Conservation (phyloP, 2,888 invertebrate genomes). For the Drosophila acutilabella region DNA sequence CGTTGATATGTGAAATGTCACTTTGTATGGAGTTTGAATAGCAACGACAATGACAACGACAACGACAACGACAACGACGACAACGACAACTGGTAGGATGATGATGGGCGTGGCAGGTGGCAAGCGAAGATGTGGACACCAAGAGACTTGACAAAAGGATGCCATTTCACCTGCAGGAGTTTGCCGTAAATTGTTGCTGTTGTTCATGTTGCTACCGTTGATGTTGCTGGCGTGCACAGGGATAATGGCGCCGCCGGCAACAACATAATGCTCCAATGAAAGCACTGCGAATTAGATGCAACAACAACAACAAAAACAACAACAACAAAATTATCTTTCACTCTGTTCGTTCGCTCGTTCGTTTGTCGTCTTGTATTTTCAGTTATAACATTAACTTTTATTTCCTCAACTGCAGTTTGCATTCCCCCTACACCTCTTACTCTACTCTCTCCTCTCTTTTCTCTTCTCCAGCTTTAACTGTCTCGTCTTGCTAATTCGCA, state of each 20-base stretch:
- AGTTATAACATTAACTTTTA: slow-evolving; percentile 76
- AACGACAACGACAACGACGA: slow-evolving; percentile 46
- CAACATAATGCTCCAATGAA: slow-evolving; percentile 67
- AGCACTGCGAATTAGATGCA: slow-evolving; percentile 72
- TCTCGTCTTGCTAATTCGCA: slow-evolving; percentile 29
- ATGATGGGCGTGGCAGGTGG: slow-evolving; percentile 44
- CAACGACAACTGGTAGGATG: slow-evolving; percentile 17
- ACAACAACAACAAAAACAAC: slow-evolving; percentile 50
- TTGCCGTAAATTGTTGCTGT: slow-evolving; percentile 69
- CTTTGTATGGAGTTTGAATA: slow-evolving; percentile 75
- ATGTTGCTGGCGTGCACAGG: slow-evolving; percentile 38
- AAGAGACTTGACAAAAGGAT: slow-evolving; percentile 78
- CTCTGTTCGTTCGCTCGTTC: slow-evolving; percentile 46
- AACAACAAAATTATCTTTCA: slow-evolving; percentile 67
- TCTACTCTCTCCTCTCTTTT: neutral
- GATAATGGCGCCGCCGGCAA: slow-evolving; percentile 63
- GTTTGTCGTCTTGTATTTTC: slow-evolving; percentile 58
- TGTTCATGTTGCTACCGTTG: slow-evolving; percentile 31
- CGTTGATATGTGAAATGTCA: slow-evolving; percentile 81
- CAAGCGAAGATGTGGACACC: slow-evolving; percentile 1
- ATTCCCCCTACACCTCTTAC: neutral
- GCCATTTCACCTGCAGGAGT: slow-evolving; percentile 73
- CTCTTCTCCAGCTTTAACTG: slow-evolving; percentile 24
- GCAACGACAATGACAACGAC: slow-evolving; percentile 71
- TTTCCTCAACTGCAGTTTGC: slow-evolving; percentile 67